Evolutionary conservation across 2,888 invertebrate genomes (phyloP).

Genomic region (Xanthostigma xanthostigma): DNA sequence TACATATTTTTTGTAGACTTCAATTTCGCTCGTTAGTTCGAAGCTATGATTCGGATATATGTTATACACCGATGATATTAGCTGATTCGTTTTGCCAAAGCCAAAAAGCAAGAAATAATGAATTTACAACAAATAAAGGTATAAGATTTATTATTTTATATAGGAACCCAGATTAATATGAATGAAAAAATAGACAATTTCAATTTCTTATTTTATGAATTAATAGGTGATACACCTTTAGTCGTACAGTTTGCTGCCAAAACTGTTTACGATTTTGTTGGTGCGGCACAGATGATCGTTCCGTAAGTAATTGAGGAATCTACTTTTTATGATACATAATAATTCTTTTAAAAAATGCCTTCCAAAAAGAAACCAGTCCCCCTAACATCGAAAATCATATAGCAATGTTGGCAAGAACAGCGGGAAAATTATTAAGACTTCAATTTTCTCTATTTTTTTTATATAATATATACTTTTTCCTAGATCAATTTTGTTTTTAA

Average conservation of each 20-base stretch:
- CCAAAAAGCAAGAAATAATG: conserved; percentile 66
- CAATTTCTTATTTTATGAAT: conserved; percentile 7
- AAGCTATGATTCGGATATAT: conserved; percentile 73
- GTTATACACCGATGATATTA: conserved; percentile 94
- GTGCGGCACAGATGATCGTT: conserved; percentile 69
- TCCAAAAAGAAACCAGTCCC: not conserved
- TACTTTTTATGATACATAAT: conserved; percentile 1
- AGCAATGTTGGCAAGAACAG: too few species aligned
- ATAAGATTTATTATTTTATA: conserved; percentile 9
- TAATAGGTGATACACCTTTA: conserved; percentile 61
- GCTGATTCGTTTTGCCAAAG: conserved; percentile 88
- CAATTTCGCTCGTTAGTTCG: conserved; percentile 63
- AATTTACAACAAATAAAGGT: conserved; percentile 57
- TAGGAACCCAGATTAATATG: not conserved
- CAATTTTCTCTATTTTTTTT: not conserved
- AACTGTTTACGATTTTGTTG: conserved; percentile 63
- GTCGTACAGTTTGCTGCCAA: conserved; percentile 93
- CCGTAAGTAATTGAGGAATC: conserved; percentile 35
- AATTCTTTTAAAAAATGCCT: not conserved
- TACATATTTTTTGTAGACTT: conserved; percentile 33
- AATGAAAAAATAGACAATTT: not conserved
- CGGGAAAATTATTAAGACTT: conserved; percentile 1
- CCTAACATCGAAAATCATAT: too few species aligned
- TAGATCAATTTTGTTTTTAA: conserved; percentile 1
- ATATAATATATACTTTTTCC: conserved; percentile 1